Conservation (phyloP, 2,888 invertebrate species). For the Ormia ochracea region DNA sequence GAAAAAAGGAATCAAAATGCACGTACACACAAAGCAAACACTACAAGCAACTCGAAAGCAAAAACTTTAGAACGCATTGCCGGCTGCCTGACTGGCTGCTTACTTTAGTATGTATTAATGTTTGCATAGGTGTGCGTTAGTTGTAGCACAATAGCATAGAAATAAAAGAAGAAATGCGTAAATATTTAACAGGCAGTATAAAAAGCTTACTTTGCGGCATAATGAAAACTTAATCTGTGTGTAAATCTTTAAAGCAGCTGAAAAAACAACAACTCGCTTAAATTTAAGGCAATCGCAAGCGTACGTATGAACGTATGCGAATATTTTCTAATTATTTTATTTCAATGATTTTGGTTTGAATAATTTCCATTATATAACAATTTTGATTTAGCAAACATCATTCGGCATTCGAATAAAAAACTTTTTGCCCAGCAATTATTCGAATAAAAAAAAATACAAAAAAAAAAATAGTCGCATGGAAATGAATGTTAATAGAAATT, state of each 20-base stretch:
- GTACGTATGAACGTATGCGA: too few species aligned
- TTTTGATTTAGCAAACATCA: too few species aligned
- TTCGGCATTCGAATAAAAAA: too few species aligned
- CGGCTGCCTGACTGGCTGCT: background rate
- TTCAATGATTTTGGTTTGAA: too few species aligned
- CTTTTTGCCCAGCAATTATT: too few species aligned
- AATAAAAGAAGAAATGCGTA: constrained; percentile 12
- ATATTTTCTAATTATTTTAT: too few species aligned
- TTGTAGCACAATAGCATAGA: background rate
- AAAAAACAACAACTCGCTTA: background rate
- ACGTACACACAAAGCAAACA: constrained; percentile 8
- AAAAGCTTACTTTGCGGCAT: background rate
- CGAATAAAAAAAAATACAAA: too few species aligned
- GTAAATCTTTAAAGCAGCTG: background rate
- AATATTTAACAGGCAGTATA: background rate
- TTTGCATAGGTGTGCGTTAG: constrained; percentile 50
- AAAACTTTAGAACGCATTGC: background rate
- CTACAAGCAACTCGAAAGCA: constrained; percentile 1
- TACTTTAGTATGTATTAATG: constrained; percentile 51
- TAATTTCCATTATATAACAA: too few species aligned
- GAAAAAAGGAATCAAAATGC: background rate
- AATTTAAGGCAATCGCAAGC: too few species aligned
- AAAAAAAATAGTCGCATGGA: too few species aligned
- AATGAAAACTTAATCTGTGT: background rate
- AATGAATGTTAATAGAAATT: too few species aligned